These are phyloP conservation scores for Limenitis camilla DNA, from an alignment of 2,888 invertebrate genomes.

Conservation along the genomic window DNA sequence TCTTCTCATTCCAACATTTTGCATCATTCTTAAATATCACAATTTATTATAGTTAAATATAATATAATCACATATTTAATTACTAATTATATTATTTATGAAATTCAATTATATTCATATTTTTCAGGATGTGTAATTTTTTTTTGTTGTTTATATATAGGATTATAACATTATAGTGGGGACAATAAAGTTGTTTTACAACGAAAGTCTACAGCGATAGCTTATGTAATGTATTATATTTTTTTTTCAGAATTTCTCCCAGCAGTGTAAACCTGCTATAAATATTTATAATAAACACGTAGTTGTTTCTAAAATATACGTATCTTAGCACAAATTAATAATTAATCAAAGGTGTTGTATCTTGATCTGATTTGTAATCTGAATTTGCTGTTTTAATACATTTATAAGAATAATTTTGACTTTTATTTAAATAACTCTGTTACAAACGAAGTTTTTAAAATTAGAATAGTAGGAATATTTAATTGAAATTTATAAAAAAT, in stretches of 20 bases:
- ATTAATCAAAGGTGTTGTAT: slow-evolving; percentile 34
- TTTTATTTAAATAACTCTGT: slow-evolving; percentile 21
- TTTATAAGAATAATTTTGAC: slow-evolving; percentile 48
- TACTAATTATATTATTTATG: too few relatives aligned
- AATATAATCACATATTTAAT: too few relatives aligned
- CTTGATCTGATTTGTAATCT: slow-evolving; percentile 43
- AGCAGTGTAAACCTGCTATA: slow-evolving; percentile 1
- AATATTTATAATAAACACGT: slow-evolving; percentile 1
- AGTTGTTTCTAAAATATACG: slow-evolving; percentile 15
- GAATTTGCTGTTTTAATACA: slow-evolving; percentile 69
- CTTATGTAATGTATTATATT: too few relatives aligned
- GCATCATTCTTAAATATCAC: neutral
- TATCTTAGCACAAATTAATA: slow-evolving; percentile 34
- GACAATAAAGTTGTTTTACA: too few relatives aligned
- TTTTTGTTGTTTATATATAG: too few relatives aligned
- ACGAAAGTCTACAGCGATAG: too few relatives aligned
- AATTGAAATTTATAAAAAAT: neutral
- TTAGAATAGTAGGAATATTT: neutral
- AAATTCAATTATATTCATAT: too few relatives aligned
- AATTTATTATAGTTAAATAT: neutral
- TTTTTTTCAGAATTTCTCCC: too few relatives aligned
- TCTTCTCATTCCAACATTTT: slow-evolving; percentile 11
- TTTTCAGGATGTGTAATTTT: too few relatives aligned
- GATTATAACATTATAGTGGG: too few relatives aligned
- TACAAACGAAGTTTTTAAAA: neutral